Percentiles rank a stretch among this genome's conserved stretches.
Evolutionary conservation across 2,888 invertebrate genomes (phyloP).

Genomic region (Agrotis segetum): DNA sequence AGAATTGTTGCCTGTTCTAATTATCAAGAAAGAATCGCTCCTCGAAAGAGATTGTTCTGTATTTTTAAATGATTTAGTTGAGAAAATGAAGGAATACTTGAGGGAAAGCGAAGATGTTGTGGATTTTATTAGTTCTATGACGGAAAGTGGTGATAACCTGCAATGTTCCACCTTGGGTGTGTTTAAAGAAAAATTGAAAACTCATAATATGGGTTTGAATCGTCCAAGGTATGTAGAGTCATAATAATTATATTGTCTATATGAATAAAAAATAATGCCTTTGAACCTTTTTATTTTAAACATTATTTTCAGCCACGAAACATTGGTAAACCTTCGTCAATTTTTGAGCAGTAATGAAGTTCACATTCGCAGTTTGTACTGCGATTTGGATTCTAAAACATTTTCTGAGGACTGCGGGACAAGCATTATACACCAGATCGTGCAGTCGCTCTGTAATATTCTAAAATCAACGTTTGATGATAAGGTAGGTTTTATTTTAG

Average conservation of each 20-base stretch:
- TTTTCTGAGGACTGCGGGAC: constrained; percentile 93
- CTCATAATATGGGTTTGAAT: constrained; percentile 73
- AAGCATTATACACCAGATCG: constrained; percentile 92
- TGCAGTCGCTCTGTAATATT: constrained; percentile 91
- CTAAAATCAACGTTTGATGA: constrained; percentile 85
- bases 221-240: constrained; percentile 77
- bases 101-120: constrained; percentile 84
- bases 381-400: constrained; percentile 89
- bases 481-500: constrained; percentile 77
- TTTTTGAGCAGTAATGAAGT: constrained; percentile 89
- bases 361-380: constrained; percentile 88
- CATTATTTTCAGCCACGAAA: constrained; percentile 83
- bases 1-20: constrained; percentile 89
- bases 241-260: neutral
- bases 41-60: constrained; percentile 76
- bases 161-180: constrained; percentile 66
- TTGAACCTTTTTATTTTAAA: neutral
- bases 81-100: constrained; percentile 86
- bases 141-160: constrained; percentile 64
- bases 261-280: neutral
- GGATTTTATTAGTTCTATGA: constrained; percentile 74
- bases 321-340: constrained; percentile 87
- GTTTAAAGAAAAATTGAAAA: constrained; percentile 77
- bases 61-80: constrained; percentile 89
- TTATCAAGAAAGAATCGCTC: constrained; percentile 81